Conservation (phyloP, 2,113 vertebrate genomes). For the Rallus limicola region DNA sequence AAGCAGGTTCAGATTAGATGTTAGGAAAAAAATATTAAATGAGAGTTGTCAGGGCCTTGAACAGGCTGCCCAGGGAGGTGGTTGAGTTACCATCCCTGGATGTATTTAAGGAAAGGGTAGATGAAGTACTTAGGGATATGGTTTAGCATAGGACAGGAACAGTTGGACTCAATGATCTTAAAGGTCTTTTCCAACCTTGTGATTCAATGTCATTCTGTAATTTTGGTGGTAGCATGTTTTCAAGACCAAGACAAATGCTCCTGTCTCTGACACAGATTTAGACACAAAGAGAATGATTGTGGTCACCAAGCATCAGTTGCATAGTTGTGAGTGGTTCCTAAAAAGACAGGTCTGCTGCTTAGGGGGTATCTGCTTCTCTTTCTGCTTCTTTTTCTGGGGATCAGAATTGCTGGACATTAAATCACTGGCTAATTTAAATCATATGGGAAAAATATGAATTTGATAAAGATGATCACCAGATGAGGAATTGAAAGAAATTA, state of each 20-base stretch:
- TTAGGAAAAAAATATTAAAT: no score
- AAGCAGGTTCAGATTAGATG: no score
- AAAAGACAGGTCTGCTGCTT: background rate
- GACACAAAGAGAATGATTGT: rapidly evolving
- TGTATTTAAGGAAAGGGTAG: no score
- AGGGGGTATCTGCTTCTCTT: background rate
- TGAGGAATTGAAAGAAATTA: background rate
- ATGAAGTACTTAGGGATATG: no score
- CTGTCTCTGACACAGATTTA: background rate
- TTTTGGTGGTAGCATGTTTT: background rate
- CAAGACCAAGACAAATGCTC: background rate
- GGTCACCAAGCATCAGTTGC: background rate
- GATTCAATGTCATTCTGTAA: no score
- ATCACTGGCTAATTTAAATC: background rate
- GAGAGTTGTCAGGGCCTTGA: no score
- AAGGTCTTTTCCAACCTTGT: no score
- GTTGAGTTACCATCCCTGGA: no score
- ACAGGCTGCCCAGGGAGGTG: no score
- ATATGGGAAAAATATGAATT: background rate
- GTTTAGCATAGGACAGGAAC: no score
- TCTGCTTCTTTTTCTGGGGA: background rate
- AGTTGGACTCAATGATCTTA: no score
- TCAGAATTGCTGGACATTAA: background rate
- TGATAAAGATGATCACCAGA: background rate
- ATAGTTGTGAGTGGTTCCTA: background rate